Percentiles rank a stretch among this genome's conserved stretches.
Evolutionary conservation across 1,140 invertebrate species (phyloP).

Genomic region (Venustaconcha ellipsiformis): DNA sequence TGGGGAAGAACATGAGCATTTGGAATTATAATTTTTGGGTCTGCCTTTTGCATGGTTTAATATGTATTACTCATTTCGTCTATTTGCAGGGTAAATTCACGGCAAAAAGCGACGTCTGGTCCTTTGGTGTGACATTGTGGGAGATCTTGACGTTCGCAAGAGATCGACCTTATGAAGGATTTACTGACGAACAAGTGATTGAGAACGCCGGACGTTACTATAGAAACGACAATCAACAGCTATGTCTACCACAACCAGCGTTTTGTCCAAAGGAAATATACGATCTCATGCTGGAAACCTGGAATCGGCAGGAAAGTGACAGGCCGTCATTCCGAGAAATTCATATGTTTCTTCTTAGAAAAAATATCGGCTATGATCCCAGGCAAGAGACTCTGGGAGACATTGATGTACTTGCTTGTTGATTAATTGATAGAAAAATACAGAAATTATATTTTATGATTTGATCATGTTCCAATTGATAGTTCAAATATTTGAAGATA

Average conservation of each 20-base stretch:
- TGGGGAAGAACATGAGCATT: too few relatives aligned
- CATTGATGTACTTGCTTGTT: too few relatives aligned
- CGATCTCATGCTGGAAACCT: constrained; percentile 93
- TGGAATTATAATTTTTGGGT: too few relatives aligned
- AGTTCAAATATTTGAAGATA: too few relatives aligned
- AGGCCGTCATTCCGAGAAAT: constrained; percentile 91
- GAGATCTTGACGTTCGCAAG: constrained; percentile 87
- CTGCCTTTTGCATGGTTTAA: too few relatives aligned
- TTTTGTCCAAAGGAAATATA: constrained; percentile 72
- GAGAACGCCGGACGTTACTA: constrained; percentile 72
- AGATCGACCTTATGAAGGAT: constrained; percentile 84
- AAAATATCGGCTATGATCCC: constrained; percentile 79
- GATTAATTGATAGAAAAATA: too few relatives aligned
- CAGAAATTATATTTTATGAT: too few relatives aligned
- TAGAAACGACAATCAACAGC: constrained; percentile 48
- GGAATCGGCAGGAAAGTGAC: constrained; percentile 81
- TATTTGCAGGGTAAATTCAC: constrained; percentile 78
- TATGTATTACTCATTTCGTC: constrained; percentile 6
- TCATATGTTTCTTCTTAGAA: constrained; percentile 89
- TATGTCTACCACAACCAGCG: constrained; percentile 48
- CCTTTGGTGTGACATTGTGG: constrained; percentile 88
- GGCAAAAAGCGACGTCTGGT: constrained; percentile 88
- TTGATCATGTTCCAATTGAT: too few relatives aligned
- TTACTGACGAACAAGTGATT: constrained; percentile 82
- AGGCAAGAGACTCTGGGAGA: constrained; percentile 48